phyloP scores from a whole-genome alignment of 2,888 invertebrate species.

The Apoda limacodes region DNA sequence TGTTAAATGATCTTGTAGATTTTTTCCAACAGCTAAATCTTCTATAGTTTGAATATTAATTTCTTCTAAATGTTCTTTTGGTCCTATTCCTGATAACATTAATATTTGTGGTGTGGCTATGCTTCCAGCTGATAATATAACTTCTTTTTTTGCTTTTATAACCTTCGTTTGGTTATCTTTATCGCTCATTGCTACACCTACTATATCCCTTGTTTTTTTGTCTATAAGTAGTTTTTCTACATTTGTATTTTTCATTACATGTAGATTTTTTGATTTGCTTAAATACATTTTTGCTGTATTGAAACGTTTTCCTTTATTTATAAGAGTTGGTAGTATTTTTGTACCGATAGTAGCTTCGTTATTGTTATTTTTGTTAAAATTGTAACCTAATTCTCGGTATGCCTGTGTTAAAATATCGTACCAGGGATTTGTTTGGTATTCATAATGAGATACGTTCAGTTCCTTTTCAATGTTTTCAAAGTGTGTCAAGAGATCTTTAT shows the following conservation, averaged over 20 bases:
- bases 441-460: slow-evolving; percentile 18
- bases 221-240: slow-evolving; percentile 64
- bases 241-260: slow-evolving; percentile 56
- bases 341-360: slow-evolving; percentile 49
- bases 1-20: slow-evolving; percentile 63
- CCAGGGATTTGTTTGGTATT: slow-evolving; percentile 24
- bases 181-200: slow-evolving; percentile 44
- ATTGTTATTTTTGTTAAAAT: slow-evolving; percentile 21
- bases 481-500: slow-evolving; percentile 50
- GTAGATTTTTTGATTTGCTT: slow-evolving; percentile 31
- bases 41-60: slow-evolving; percentile 37
- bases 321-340: slow-evolving; percentile 50
- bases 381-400: slow-evolving; percentile 47
- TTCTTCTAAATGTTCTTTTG: slow-evolving; percentile 34
- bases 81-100: slow-evolving; percentile 65
- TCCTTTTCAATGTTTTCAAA: slow-evolving; percentile 51
- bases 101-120: slow-evolving; percentile 61
- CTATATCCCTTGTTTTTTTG: slow-evolving; percentile 35
- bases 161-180: slow-evolving; percentile 30
- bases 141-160: slow-evolving; percentile 46
- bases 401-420: slow-evolving; percentile 31
- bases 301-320: slow-evolving; percentile 50
- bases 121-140: slow-evolving; percentile 59
- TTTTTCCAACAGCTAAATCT: slow-evolving; percentile 55
- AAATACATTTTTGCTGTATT: slow-evolving; percentile 64